These are phyloP conservation scores for Spatulosminthurus flaviceps DNA, from an alignment of 2,888 invertebrate genomes.

Conservation along the genomic window DNA sequence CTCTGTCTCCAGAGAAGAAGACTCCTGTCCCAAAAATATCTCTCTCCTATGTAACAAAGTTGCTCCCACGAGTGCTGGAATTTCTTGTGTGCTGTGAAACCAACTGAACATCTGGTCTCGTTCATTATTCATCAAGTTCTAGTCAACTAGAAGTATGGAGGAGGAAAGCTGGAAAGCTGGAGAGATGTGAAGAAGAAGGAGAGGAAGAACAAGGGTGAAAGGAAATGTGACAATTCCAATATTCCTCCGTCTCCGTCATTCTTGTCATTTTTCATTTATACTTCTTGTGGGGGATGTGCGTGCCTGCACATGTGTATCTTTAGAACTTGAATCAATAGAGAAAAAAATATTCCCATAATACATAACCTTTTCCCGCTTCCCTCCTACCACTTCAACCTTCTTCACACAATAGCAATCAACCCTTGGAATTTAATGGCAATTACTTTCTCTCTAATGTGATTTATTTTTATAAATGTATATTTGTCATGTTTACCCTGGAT, in stretches of 20 bases:
- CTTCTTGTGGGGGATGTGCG: too few species aligned
- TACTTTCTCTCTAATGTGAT: too few species aligned
- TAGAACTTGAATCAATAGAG: too few species aligned
- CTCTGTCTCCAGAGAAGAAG: too few species aligned
- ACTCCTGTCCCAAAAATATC: conserved; percentile 37
- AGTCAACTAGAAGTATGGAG: neutral
- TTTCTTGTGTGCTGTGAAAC: conserved; percentile 26
- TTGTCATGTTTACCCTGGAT: too few species aligned
- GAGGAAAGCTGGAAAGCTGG: neutral
- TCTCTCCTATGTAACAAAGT: conserved; percentile 25
- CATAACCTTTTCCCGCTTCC: too few species aligned
- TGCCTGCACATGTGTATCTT: too few species aligned
- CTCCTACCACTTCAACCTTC: too few species aligned
- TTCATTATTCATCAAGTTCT: conserved; percentile 34
- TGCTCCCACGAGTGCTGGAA: conserved; percentile 30
- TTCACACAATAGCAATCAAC: too few species aligned
- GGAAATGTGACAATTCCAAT: conserved; percentile 12
- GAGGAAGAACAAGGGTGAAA: neutral
- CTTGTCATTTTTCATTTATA: neutral
- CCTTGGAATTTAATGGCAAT: too few species aligned
- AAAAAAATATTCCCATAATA: too few species aligned
- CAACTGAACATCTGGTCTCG: conserved; percentile 29
- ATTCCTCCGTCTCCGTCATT: neutral
- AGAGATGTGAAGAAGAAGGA: neutral
- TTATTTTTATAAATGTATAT: too few species aligned